phyloP scores from a whole-genome alignment of 2,797 vertebrate species.

The Orestias chungarensis region DNA sequence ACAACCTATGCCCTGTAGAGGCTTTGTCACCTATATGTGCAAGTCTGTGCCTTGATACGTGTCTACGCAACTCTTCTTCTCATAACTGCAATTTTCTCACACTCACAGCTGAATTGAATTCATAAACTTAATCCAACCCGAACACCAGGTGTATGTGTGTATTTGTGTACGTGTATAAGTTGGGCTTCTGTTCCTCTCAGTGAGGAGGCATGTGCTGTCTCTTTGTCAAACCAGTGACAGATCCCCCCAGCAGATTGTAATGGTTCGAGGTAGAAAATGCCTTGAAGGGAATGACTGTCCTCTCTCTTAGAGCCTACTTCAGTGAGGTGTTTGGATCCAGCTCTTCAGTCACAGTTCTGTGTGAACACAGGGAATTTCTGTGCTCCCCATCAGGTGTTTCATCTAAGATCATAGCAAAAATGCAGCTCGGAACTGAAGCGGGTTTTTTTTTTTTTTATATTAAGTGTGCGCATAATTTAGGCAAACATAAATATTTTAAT shows the following conservation, averaged over 20 bases:
- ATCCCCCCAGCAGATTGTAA: slow-evolving; percentile 23
- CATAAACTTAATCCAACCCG: slow-evolving; percentile 39
- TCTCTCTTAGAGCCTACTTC: neutral
- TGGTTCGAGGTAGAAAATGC: slow-evolving; percentile 27
- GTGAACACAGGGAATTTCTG: slow-evolving; percentile 9
- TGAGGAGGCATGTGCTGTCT: slow-evolving; percentile 23
- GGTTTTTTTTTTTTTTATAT: neutral
- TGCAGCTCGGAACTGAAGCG: neutral
- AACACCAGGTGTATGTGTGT: slow-evolving; percentile 38
- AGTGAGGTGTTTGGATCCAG: slow-evolving; percentile 2
- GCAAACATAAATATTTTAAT: neutral
- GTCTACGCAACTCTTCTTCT: slow-evolving; percentile 25
- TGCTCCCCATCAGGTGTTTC: neutral
- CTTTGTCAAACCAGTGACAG: slow-evolving; percentile 37
- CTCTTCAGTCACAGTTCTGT: slow-evolving; percentile 6
- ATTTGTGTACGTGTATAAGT: slow-evolving; percentile 14
- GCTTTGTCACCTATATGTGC: slow-evolving; percentile 30
- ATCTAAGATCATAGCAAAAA: slow-evolving; percentile 8
- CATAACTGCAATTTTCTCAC: slow-evolving; percentile 41
- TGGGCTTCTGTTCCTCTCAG: slow-evolving; percentile 33
- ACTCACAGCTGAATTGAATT: slow-evolving; percentile 28
- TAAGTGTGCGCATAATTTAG: neutral
- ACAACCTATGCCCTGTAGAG: slow-evolving; percentile 35
- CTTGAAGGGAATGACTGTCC: slow-evolving; percentile 25
- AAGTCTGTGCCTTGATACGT: slow-evolving; percentile 17